These are phyloP conservation scores for Anthophora plumipes DNA, from an alignment of 2,888 invertebrate species.

Conservation along the genomic window DNA sequence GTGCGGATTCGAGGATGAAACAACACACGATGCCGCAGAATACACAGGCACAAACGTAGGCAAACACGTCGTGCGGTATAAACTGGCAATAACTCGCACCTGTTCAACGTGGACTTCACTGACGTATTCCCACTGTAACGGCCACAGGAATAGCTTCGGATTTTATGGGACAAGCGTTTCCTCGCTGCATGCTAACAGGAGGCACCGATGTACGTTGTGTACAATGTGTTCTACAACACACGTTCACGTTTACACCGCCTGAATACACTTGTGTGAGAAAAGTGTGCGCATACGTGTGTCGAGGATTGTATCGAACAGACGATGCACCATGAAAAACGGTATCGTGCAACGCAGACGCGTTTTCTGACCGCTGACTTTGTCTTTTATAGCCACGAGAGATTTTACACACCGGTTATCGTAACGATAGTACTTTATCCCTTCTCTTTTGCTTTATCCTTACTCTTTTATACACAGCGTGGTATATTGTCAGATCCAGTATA, in stretches of 20 bases:
- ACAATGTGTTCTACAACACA: background rate
- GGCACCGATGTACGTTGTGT: too few relatives aligned
- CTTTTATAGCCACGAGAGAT: conserved; percentile 1
- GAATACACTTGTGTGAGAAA: background rate
- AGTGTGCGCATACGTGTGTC: background rate
- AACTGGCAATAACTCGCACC: conserved; percentile 65
- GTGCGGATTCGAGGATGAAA: conserved; percentile 26
- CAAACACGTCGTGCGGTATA: conserved; percentile 24
- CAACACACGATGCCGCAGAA: background rate
- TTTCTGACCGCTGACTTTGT: conserved; percentile 5
- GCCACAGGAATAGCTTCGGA: conserved; percentile 51
- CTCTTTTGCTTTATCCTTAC: background rate
- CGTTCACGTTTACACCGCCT: background rate
- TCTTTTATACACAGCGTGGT: too few relatives aligned
- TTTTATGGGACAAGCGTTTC: conserved; percentile 55
- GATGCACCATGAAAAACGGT: background rate
- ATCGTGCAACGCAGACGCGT: background rate
- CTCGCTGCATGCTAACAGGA: conserved; percentile 21
- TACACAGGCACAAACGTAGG: background rate
- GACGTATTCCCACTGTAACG: conserved; percentile 52
- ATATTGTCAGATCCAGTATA: too few relatives aligned
- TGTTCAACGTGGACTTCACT: conserved; percentile 41
- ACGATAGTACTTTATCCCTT: background rate
- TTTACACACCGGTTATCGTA: background rate
- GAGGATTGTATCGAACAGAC: background rate